Evolutionary conservation across 2,888 invertebrate species (phyloP), one percentile per base, ranked within the genome.

Genomic region (Fragum sueziense): DNA sequence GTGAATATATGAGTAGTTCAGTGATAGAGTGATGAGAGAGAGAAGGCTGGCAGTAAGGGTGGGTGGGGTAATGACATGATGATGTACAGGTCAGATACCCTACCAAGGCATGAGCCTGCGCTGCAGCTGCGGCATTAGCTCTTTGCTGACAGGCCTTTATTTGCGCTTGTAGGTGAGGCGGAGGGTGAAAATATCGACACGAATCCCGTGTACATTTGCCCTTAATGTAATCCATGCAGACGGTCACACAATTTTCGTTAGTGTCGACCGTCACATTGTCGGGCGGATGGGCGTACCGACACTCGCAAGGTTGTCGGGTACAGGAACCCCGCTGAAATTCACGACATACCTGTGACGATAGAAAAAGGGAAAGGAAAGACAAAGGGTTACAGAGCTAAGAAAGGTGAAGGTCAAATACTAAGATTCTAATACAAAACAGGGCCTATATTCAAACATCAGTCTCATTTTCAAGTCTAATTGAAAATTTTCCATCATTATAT

Each of bases 111-210:
- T 89, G 90, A 85, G 90, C 86, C 88, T 89, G 88, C 84, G 89
- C 86, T 62, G 89, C 89, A 77, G 91, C 89, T 79, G 91, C 88
- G 82, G 92, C 91, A 88, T 92, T 92, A 90, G 93, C 92, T 90
- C 93, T 87, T 89, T 93, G 93, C 96, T 97, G 97, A 84, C 91
- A 90, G 96, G 97, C 97, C 87, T 92, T 92, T 79, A 92, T 91
- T 90, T 95, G 96, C 67, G 91, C 91, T 90, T 95, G 96, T 95
- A 98, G 97, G 97, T 98, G 98, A 96, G 97, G 96, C 96, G 98
- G 98, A 95, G 98, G 98, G 96, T 98, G 98, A 96, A 98, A 98
- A 97, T 98, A 98, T 96, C 98, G 97, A 97, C 98, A 98, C 96
- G 97, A 97, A 96, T 98, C 97, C 96, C 98, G 97, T 96, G 97